A percentile compares a stretch with the other conserved stretches of the same genome.
Conservation (phyloP, 2,113 vertebrate genomes). For the Muntiacus reevesi region DNA sequence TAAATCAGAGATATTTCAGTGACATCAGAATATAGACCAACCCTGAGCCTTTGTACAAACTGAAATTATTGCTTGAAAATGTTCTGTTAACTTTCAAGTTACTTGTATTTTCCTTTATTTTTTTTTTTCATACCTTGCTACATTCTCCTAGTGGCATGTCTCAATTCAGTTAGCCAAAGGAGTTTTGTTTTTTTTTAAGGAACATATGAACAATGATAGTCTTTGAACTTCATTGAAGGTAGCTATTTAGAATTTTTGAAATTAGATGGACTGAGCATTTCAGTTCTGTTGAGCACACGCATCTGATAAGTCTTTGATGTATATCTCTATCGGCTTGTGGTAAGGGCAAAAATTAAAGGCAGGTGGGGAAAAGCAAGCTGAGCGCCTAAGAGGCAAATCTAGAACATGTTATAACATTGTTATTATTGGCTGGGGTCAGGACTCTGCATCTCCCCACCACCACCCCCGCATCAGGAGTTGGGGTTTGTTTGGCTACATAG, state of each 20-base stretch:
- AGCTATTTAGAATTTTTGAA: slow-evolving; percentile 71
- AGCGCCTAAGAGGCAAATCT: slow-evolving; percentile 57
- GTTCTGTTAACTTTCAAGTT: slow-evolving; percentile 58
- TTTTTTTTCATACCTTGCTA: slow-evolving; percentile 11
- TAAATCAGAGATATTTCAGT: slow-evolving; percentile 62
- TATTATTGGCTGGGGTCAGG: slow-evolving; percentile 61
- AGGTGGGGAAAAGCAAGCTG: slow-evolving; percentile 64
- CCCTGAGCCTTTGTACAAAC: slow-evolving; percentile 67
- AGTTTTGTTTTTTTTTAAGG: background rate
- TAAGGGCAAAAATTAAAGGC: slow-evolving; percentile 72
- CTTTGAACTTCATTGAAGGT: slow-evolving; percentile 72
- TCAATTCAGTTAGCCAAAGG: slow-evolving; percentile 49
- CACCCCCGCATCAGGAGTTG: background rate
- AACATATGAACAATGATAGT: slow-evolving; percentile 60
- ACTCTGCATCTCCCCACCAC: slow-evolving; percentile 19
- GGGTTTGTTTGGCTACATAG: slow-evolving; percentile 26
- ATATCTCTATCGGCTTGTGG: slow-evolving; percentile 66
- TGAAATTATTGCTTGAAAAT: slow-evolving; percentile 61
- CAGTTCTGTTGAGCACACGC: slow-evolving; percentile 29
- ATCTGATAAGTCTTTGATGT: slow-evolving; percentile 75
- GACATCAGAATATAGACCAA: slow-evolving; percentile 60
- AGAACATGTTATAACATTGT: slow-evolving; percentile 70
- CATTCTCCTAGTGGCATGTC: slow-evolving; percentile 17
- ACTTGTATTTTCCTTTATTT: slow-evolving; percentile 33
- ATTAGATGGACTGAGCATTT: slow-evolving; percentile 63